These are phyloP conservation scores for Trachurus trachurus DNA, from an alignment of 2,797 vertebrate species.

Conservation along the genomic window DNA sequence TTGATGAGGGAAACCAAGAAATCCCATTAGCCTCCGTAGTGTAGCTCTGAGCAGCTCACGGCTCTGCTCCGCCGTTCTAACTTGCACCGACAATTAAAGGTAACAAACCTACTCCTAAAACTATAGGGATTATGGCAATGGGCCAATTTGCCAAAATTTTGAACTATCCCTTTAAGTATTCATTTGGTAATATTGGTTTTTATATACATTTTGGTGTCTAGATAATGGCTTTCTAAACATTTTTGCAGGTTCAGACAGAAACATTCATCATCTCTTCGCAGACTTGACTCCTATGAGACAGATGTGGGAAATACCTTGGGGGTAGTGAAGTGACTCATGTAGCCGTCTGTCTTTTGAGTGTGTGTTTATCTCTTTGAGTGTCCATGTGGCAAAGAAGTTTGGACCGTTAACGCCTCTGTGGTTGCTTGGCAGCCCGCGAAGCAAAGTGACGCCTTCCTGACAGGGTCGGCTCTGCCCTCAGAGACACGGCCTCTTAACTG, in stretches of 20 bases:
- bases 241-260: constrained; percentile 33
- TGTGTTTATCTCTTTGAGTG: constrained; percentile 33
- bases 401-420: constrained; percentile 55
- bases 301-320: constrained; percentile 66
- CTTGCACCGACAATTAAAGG: too few species aligned
- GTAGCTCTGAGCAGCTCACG: too few species aligned
- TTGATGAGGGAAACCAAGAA: too few species aligned
- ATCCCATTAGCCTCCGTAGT: too few species aligned
- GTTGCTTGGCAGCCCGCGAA: constrained; percentile 52
- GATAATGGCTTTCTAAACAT: constrained; percentile 34
- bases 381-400: constrained; percentile 51
- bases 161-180: too few species aligned
- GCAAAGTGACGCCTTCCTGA: constrained; percentile 68
- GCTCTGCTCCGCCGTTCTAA: too few species aligned
- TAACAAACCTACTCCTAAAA: too few species aligned
- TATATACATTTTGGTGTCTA: not conserved
- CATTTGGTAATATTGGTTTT: constrained; percentile 1
- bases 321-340: constrained; percentile 60
- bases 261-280: constrained; percentile 16
- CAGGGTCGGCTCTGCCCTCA: constrained; percentile 59
- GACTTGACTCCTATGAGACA: constrained; percentile 48
- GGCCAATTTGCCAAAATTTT: too few species aligned
- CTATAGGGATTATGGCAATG: too few species aligned
- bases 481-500: constrained; percentile 71
- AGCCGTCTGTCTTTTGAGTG: constrained; percentile 52